A percentile compares a stretch with the other conserved stretches of the same genome.
Evolutionary conservation across 2,888 invertebrate species (phyloP).

Genomic region (Drosophila putrida): DNA sequence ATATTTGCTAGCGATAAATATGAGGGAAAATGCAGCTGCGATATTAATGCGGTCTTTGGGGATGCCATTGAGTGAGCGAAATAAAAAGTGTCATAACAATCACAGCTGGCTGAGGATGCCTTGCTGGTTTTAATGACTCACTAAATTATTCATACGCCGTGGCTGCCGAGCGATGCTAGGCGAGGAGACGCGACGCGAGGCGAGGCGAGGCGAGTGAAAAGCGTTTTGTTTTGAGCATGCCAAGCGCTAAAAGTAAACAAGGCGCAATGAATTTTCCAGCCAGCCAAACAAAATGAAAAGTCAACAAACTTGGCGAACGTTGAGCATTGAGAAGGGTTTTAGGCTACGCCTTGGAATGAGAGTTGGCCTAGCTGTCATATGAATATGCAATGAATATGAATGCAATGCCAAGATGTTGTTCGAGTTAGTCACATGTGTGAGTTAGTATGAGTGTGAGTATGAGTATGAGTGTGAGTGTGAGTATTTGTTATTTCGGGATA

Average conservation of each 20-base stretch:
- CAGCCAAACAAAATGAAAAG: slow-evolving; percentile 82
- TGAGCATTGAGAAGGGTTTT: slow-evolving; percentile 46
- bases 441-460: slow-evolving; percentile 12
- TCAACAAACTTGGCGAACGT: slow-evolving; percentile 75
- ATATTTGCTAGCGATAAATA: slow-evolving; percentile 41
- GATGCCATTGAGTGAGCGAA: slow-evolving; percentile 62
- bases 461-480: slow-evolving; percentile 15
- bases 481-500: slow-evolving; percentile 65
- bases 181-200: not conserved
- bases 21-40: slow-evolving; percentile 17
- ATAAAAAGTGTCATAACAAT: slow-evolving; percentile 80
- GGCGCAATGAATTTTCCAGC: slow-evolving; percentile 75
- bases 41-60: slow-evolving; percentile 49
- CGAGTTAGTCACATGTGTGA: slow-evolving; percentile 16
- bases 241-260: slow-evolving; percentile 80
- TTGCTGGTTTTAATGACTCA: slow-evolving; percentile 75
- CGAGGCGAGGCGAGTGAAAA: slow-evolving; percentile 52
- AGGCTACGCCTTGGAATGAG: not conserved
- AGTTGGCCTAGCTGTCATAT: slow-evolving; percentile 64
- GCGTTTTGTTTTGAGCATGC: slow-evolving; percentile 79
- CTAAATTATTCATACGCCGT: slow-evolving; percentile 81
- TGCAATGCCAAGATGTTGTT: slow-evolving; percentile 76
- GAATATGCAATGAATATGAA: slow-evolving; percentile 79
- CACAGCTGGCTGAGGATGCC: slow-evolving; percentile 58
- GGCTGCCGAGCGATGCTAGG: slow-evolving; percentile 55